Conservation (phyloP, 2,888 invertebrate genomes). For the Drepana falcataria region DNA sequence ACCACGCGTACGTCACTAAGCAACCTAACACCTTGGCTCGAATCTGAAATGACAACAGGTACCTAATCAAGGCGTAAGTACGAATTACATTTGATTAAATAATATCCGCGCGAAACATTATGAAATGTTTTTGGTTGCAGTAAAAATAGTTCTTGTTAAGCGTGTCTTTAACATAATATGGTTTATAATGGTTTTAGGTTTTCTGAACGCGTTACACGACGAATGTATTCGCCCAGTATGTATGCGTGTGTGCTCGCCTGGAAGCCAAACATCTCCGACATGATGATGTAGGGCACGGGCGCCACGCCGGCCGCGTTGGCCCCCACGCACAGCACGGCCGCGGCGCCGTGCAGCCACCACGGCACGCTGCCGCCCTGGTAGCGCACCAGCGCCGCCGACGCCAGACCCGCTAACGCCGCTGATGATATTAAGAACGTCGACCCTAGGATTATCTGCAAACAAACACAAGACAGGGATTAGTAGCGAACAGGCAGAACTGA, state of each 20-base stretch:
- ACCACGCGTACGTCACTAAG: slow-evolving; percentile 55
- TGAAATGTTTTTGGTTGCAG: too few relatives aligned
- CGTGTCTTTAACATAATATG: too few relatives aligned
- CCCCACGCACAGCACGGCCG: slow-evolving; percentile 26
- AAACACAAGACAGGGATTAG: not conserved
- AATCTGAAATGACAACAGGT: slow-evolving; percentile 34
- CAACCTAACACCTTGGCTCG: slow-evolving; percentile 51
- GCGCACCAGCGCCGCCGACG: slow-evolving; percentile 23
- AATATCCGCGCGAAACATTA: too few relatives aligned
- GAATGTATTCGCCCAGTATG: too few relatives aligned
- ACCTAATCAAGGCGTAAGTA: not conserved
- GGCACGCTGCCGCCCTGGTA: slow-evolving; percentile 21
- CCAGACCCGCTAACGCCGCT: slow-evolving; percentile 24
- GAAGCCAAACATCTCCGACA: slow-evolving; percentile 49
- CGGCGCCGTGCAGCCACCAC: slow-evolving; percentile 33
- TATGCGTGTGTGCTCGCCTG: too few relatives aligned
- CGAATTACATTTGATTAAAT: too few relatives aligned
- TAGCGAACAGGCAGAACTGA: too few relatives aligned
- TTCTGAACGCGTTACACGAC: too few relatives aligned
- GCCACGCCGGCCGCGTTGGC: slow-evolving; percentile 37
- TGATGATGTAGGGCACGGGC: slow-evolving; percentile 39
- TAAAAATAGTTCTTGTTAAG: too few relatives aligned
- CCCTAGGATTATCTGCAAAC: slow-evolving; percentile 29
- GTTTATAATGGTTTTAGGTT: too few relatives aligned
- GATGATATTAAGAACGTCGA: slow-evolving; percentile 21